A percentile compares a stretch with the other conserved stretches of the same genome.
Conservation (phyloP, 2,888 invertebrate genomes). For the Dioctria rufipes region DNA sequence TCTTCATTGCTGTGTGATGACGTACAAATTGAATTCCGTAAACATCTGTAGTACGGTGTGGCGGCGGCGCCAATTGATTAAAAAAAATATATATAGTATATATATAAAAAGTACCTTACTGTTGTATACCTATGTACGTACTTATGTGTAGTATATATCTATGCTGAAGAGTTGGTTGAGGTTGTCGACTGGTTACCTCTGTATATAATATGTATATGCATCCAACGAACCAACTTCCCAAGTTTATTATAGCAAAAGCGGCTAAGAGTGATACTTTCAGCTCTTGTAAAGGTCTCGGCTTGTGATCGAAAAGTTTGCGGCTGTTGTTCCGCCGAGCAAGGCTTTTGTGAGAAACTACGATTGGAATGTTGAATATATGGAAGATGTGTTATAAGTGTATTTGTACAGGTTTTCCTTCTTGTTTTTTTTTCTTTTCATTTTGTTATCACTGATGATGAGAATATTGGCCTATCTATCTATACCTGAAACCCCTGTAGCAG, state of each 20-base stretch:
- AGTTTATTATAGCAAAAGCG: neutral
- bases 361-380: too few species aligned
- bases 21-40: conserved; percentile 16
- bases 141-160: too few species aligned
- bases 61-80: conserved; percentile 52
- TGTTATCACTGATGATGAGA: too few species aligned
- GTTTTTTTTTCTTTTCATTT: too few species aligned
- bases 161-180: neutral
- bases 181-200: neutral
- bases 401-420: too few species aligned
- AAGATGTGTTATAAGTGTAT: too few species aligned
- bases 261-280: conserved; percentile 7
- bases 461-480: too few species aligned
- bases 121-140: neutral
- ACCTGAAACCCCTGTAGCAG: too few species aligned
- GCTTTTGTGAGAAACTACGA: conserved; percentile 34
- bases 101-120: neutral
- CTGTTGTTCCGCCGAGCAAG: conserved; percentile 31
- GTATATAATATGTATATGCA: too few species aligned
- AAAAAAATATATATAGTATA: conserved; percentile 6
- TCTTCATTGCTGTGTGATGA: neutral
- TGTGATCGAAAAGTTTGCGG: conserved; percentile 42
- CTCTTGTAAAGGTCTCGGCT: conserved; percentile 33
- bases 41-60: conserved; percentile 25
- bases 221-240: neutral